Evolutionary conservation across 2,888 invertebrate species (phyloP).

Genomic region (Epirrhoe tristata): DNA sequence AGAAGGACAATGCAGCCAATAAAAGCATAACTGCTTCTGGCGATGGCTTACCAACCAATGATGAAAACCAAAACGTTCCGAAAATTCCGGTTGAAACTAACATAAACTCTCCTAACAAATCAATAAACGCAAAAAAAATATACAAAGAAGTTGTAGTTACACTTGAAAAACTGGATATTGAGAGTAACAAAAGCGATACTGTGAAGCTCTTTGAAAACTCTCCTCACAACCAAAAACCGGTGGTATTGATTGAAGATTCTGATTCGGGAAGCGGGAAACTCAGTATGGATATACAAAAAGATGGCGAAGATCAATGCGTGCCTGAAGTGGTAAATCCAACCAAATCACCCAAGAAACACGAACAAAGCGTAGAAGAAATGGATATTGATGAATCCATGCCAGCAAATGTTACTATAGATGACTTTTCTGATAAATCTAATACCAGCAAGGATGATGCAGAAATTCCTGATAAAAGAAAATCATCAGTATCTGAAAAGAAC

Average conservation of each 20-base stretch:
- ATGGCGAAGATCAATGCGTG: constrained; percentile 72
- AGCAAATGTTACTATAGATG: constrained; percentile 57
- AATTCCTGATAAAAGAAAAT: constrained; percentile 22
- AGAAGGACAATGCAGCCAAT: constrained; percentile 1
- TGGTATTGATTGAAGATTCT: constrained; percentile 67
- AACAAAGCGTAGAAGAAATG: constrained; percentile 72
- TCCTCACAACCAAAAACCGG: constrained; percentile 49
- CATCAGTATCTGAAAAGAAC: constrained; percentile 25
- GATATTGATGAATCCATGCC: constrained; percentile 78
- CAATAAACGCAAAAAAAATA: constrained; percentile 22
- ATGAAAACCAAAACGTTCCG: constrained; percentile 33
- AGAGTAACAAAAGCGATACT: constrained; percentile 40
- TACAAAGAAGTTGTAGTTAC: not conserved
- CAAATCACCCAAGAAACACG: constrained; percentile 45
- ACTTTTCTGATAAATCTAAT: constrained; percentile 46
- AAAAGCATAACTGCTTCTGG: constrained; percentile 57
- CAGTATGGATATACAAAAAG: constrained; percentile 43
- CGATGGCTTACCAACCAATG: constrained; percentile 46
- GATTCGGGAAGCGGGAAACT: constrained; percentile 58
- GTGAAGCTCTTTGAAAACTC: constrained; percentile 57
- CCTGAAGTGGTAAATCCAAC: constrained; percentile 60
- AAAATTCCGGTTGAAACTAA: constrained; percentile 29
- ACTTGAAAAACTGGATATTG: constrained; percentile 20
- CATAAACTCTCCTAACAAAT: constrained; percentile 28
- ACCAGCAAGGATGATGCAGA: constrained; percentile 33